Evolutionary conservation across 2,888 invertebrate species (phyloP).

Genomic region (Pogonocherus hispidulus): DNA sequence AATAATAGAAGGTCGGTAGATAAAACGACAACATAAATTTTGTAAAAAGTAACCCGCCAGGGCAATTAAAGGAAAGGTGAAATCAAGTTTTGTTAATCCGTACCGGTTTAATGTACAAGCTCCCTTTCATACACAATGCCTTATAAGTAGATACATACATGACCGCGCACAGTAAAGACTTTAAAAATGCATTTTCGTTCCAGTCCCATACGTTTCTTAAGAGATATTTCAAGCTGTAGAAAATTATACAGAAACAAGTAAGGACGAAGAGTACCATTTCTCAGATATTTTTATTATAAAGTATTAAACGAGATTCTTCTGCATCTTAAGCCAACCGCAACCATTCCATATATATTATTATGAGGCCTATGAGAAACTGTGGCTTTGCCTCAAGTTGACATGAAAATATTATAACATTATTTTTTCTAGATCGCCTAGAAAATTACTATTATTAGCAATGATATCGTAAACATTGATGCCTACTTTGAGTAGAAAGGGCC

Average conservation of each 20-base stretch:
- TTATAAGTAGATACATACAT: conserved; percentile 3
- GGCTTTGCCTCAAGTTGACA: too few species aligned
- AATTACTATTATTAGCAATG: too few species aligned
- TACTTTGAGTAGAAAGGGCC: too few species aligned
- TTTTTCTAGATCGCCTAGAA: too few species aligned
- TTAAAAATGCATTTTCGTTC: neutral
- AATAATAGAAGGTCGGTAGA: conserved; percentile 3
- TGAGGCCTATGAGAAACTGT: too few species aligned
- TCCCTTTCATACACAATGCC: conserved; percentile 12
- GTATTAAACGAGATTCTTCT: too few species aligned
- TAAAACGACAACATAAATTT: conserved; percentile 10
- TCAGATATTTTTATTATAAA: too few species aligned
- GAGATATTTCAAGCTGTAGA: neutral
- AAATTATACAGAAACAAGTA: neutral
- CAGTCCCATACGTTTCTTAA: neutral
- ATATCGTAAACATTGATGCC: too few species aligned
- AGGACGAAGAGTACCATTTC: too few species aligned
- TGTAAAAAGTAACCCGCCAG: conserved; percentile 8
- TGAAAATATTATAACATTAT: too few species aligned
- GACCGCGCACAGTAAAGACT: neutral
- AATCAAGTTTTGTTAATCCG: conserved; percentile 18
- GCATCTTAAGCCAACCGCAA: too few species aligned
- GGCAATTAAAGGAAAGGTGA: conserved; percentile 16
- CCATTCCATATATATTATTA: too few species aligned
- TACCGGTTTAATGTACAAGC: conserved; percentile 16